These are phyloP conservation scores for Onychostruthus taczanowskii DNA, from an alignment of 2,113 vertebrate genomes.

Conservation along the genomic window DNA sequence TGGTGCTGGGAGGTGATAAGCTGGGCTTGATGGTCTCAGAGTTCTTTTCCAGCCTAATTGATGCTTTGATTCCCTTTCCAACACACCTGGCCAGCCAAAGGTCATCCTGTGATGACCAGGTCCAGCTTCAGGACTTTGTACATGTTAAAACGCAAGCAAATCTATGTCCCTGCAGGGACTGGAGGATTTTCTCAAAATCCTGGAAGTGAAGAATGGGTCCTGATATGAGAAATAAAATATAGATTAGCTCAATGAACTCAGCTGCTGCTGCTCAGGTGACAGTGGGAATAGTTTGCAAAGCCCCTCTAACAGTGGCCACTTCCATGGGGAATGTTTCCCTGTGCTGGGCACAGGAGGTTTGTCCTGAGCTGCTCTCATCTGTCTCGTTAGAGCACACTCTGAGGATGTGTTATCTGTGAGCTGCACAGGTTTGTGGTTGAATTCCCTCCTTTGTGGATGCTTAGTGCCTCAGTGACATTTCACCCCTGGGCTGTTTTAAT, in stretches of 20 bases:
- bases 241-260: background rate
- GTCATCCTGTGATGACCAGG: background rate
- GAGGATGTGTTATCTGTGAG: background rate
- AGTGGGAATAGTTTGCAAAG: background rate
- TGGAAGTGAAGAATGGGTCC: background rate
- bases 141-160: background rate
- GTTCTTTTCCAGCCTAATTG: background rate
- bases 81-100: background rate
- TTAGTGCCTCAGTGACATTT: background rate
- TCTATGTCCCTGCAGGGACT: background rate
- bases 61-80: background rate
- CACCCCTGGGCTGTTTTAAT: background rate
- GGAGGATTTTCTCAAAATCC: background rate
- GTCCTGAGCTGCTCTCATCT: background rate
- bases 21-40: background rate
- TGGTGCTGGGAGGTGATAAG: background rate
- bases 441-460: background rate
- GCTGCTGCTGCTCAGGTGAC: background rate
- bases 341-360: background rate
- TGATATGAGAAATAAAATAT: background rate
- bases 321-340: rapidly evolving
- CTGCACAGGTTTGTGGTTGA: background rate
- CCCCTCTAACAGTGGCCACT: background rate
- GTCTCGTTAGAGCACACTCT: background rate
- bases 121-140: background rate